Base-by-base conservation (phyloP, 2,888 invertebrate genomes). In the Torymus auratus region DNA sequence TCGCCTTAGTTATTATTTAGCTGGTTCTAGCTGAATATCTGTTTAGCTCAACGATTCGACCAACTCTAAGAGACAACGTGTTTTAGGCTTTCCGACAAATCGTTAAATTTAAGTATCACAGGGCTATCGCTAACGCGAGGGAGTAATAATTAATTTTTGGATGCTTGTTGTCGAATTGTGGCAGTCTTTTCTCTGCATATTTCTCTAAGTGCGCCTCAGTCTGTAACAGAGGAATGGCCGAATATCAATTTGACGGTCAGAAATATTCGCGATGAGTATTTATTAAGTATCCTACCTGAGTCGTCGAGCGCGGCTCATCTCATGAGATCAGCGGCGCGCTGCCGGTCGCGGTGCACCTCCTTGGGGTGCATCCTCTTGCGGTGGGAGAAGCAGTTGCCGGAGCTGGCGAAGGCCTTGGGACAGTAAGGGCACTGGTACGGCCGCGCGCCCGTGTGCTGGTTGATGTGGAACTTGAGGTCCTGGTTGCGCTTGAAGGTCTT, bases 371-470 rank as follows among this genome's bases (percentile, higher is more conserved):
- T 94, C 71, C 95, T 91, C 88, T 93, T 95, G 84, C 94, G 92
- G 87, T 95, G 95, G 0, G 95, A 94, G 88, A 95, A 95, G 87
- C 95, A 95, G 86, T 95, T 95, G 13, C 95, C 95, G 41, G 95
- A 94, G 76, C 89, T 94, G 94, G 62, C 95, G 94, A 88, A 95
- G 94, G 75, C 94, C 92, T 89, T 94, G 94, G 0, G 95, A 90
- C 95, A 95, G 86, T 94, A 94, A 52, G 94, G 95, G 88, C 95
- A 95, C 89, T 94, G 93, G 89, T 95, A 95, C 28, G 95, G 95
- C 86, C 94, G 92, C 4, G 93, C 94, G 67, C 95, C 95, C n/a
- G 95, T 95, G 86, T 95, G 95, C 86, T 94, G 94, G 88, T 95
- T 95, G 86, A 94, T 94, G 87, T 95, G 95, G 88, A 95, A 95